Percentiles rank a stretch among this genome's conserved stretches.
Evolutionary conservation across 2,888 invertebrate species (phyloP).

Genomic region (Temnothorax unifasciatus): DNA sequence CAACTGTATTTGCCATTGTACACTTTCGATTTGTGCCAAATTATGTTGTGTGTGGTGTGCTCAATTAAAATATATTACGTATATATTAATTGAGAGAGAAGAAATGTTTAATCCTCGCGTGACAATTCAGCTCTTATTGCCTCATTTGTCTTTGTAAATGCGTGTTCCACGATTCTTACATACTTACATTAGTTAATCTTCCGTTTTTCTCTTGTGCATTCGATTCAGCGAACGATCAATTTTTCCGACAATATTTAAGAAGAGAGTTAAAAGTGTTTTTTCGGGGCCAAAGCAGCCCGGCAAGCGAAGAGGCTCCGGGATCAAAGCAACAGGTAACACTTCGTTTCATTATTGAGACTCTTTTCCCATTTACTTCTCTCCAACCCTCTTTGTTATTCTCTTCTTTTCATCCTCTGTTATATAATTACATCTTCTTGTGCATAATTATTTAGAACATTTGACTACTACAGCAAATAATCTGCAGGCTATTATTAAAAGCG

Average conservation of each 20-base stretch:
- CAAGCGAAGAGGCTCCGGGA: constrained; percentile 84
- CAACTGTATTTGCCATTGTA: not conserved
- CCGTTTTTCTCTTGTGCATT: not conserved
- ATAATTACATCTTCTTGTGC: not conserved
- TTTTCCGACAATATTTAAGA: constrained; percentile 51
- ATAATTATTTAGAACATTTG: constrained; percentile 9
- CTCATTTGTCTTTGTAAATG: not conserved
- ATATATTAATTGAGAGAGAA: not conserved
- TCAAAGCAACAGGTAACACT: constrained; percentile 85
- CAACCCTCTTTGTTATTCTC: not conserved
- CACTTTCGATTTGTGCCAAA: not conserved
- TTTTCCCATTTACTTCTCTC: constrained; percentile 20
- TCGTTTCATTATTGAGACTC: constrained; percentile 45
- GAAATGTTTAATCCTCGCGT: not conserved
- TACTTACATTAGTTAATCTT: not conserved
- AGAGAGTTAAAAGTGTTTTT: constrained; percentile 85
- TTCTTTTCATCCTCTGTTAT: not conserved
- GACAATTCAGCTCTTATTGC: not conserved
- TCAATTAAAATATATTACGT: not conserved
- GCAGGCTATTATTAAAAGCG: not conserved
- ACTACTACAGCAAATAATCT: not conserved
- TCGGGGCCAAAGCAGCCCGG: constrained; percentile 84
- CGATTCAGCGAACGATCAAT: constrained; percentile 16
- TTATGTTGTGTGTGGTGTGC: not conserved
- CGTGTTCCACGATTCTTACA: not conserved